Base-by-base conservation (phyloP, 2,888 invertebrate species). In the Abscondita cerata region DNA sequence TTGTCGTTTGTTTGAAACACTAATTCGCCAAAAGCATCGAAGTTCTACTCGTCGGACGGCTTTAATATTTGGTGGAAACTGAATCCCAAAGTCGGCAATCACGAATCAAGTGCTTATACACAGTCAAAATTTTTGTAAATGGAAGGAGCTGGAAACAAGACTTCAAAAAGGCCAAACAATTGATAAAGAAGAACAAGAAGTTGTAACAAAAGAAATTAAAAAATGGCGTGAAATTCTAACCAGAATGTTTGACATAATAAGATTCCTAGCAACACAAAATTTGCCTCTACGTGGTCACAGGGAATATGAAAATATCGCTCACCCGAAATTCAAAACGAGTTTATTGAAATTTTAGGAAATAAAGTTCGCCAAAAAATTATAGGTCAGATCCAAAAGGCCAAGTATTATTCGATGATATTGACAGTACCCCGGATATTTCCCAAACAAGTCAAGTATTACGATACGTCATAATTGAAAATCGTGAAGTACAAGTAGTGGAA, bases 381-480 rank as follows among this genome's bases (percentile, higher is more conserved):
- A 11, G 40, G 2, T 6, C 47, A 47, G 20, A n/a, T 59, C 38
- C 38, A 56, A 56, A 51, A 19, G 20, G 19, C 38, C 25, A 51
- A 56, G 31, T 55, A 60, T 25, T 55, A 16, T 59, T 60, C 48
- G 3, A 50, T 55, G 19, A 56, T 60, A 33, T 56, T 19, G 51
- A 50, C 51, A 50, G 40, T 15, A 48, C 48, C n/a, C n/a, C n/a
- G n/a, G 54, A 62, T 12, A 38, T 59, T 61, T 66, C 68, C 31
- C 67, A 70, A 68, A 67, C 62, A 15, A 70, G 67, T 44, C 68
- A 70, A 56, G 57, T 69, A 47, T 34, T 71, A 51, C 41, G 69
- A 62, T 69, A 68, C 44, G 67, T 69, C 48, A 31, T 63, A 40
- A 69, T 70, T 64, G 67, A 67, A 38, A 44, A 40, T 31, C 18